Evolutionary conservation across 2,888 invertebrate species (phyloP), one percentile per base, ranked within the genome.

Genomic region (Drosophila nr. fundita): DNA sequence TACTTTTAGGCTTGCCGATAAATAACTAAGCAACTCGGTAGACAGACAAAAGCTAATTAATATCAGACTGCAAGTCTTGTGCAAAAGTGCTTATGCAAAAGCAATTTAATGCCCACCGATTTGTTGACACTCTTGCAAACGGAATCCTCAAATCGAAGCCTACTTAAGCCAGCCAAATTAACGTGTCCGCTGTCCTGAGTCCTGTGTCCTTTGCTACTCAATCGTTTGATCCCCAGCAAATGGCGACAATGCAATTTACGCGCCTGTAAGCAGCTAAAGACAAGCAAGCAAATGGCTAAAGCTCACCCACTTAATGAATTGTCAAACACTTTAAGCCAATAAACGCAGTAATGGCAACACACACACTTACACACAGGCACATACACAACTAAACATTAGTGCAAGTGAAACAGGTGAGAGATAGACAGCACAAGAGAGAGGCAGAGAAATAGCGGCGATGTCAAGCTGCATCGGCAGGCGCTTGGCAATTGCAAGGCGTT

Each of bases 321-420:
- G 87, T 83, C 87, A 90, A 90, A 87, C 89, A 87, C 87, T 90
- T 90, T 88, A 90, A 88, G 87, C 87, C 89, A 87, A 90, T 87
- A 81, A 88, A 83, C 76, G 79, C 83, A 76, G 85, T 82, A 84
- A 80, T 79, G 81, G 83, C 84, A 61, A 52, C 48, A 55, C 60
- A 62, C 67, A 62, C 65, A 65, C 53, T 64, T 50, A 30, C 30
- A 30, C 30, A 15, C 21, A 21, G 4, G 38, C 52, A 68, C 18
- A 59, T 36, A 21, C 15, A 48, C 54, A 55, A 7, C 18, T n/a
- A n/a, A 13, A 29, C n/a, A 48, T 49, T 42, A 55, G 48, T 63
- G 64, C 42, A 21, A 58, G 40, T 50, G 36, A 59, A 30, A 49
- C 77, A 78, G 77, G 80, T 78, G 62, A 65, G 59, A n/a, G 34